phyloP scores from a whole-genome alignment of 2,888 invertebrate species.

The Antitype chi region DNA sequence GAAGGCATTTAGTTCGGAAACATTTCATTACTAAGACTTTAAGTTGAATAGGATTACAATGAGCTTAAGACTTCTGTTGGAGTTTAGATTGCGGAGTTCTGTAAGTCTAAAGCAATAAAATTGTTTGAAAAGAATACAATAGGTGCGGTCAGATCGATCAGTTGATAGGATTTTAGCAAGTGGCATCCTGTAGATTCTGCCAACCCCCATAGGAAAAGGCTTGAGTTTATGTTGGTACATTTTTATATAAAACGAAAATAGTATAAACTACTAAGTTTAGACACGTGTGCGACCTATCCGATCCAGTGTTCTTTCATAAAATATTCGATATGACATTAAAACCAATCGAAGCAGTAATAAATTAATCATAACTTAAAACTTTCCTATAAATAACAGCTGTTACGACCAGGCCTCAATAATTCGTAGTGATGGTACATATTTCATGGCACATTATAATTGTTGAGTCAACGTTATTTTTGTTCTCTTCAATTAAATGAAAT shows the following conservation, averaged over 20 bases:
- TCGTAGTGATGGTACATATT: neutral
- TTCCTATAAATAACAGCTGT: neutral
- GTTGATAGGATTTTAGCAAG: neutral
- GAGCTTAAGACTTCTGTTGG: slow-evolving; percentile 10
- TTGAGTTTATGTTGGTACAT: neutral
- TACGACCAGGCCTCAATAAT: neutral
- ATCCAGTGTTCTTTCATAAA: slow-evolving; percentile 1
- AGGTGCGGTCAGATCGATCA: neutral
- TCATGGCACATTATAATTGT: neutral
- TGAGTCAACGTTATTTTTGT: neutral
- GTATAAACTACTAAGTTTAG: too few species aligned
- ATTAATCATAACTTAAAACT: slow-evolving; percentile 13
- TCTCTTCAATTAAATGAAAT: slow-evolving; percentile 3
- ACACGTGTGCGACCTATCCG: neutral
- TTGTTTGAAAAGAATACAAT: neutral
- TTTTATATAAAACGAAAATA: neutral
- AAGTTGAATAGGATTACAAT: slow-evolving; percentile 43
- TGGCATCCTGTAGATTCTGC: neutral
- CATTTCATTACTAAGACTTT: slow-evolving; percentile 48
- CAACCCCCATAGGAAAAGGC: neutral
- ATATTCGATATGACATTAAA: slow-evolving; percentile 1
- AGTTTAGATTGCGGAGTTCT: slow-evolving; percentile 2
- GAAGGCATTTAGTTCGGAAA: slow-evolving; percentile 52
- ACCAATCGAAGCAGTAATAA: slow-evolving; percentile 9
- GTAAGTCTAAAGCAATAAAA: neutral